phyloP scores from a whole-genome alignment of 2,113 vertebrate genomes.

The Bettongia penicillata region DNA sequence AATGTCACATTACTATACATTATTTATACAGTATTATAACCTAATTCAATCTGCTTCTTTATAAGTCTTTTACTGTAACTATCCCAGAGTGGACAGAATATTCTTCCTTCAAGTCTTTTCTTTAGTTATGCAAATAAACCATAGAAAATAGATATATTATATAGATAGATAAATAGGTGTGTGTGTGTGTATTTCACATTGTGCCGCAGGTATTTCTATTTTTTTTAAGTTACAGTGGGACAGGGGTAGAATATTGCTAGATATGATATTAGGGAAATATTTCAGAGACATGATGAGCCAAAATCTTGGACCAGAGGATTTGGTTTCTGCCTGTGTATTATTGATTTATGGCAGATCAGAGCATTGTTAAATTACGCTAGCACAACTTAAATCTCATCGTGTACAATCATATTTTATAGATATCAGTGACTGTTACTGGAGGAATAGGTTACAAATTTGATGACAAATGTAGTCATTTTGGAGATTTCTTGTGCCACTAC shows the following conservation, averaged over 20 bases:
- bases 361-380: neutral
- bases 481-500: neutral
- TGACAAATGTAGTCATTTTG: neutral
- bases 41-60: accelerated
- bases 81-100: neutral
- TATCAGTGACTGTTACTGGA: neutral
- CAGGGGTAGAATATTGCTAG: neutral
- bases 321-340: neutral
- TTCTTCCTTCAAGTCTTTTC: neutral
- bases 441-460: neutral
- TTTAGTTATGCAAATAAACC: neutral
- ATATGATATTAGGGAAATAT: neutral
- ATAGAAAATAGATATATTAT: neutral
- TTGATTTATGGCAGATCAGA: neutral
- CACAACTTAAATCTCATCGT: neutral
- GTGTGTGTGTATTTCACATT: neutral
- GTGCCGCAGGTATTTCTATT: neutral
- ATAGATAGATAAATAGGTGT: neutral
- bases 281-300: neutral
- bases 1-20: accelerated
- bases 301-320: neutral
- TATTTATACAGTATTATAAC: neutral
- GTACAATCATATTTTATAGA: neutral
- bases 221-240: neutral
- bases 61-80: neutral